Base-by-base conservation (phyloP, 37 sponge, comb jelly and placozoan species). In the Aphrocallistes beatrix region DNA sequence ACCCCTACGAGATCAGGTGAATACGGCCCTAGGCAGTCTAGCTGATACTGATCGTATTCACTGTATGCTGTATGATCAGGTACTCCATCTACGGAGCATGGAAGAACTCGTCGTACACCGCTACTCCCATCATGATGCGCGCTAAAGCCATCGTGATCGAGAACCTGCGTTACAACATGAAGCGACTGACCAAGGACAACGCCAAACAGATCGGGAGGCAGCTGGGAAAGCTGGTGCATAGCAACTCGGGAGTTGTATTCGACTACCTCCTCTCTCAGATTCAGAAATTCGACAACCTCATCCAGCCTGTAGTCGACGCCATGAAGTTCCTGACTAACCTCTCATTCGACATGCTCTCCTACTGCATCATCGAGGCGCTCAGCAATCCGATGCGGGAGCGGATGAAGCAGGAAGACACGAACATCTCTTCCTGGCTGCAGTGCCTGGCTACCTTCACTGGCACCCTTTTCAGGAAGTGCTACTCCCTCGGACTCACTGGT, bases 101-200 rank as follows among this genome's bases (percentile, higher is more conserved):
- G 99, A 98, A 98, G 93, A 95, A 93, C 81, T 51, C 85, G 13
- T 83, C 87, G 17, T 98, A 95, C 48, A 86, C 87, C 39, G 38
- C 38, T 17, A 88, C 93, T 39, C 94, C 94, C 0, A 82, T 85
- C 25, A 85, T 98, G 82, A 85, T 94, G 50, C 85, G 87, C 37
- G 89, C 90, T n/a, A 90, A 87, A 38, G 90, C 94, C 10, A 83
- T 87, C 34, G 92, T 88, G 23, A 82, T 98, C 48, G 86, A 69
- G 81, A 86, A 85, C 37, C 91, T 91, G 0, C 85, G 83, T 23
- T 94, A 94, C 89, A 90, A 92, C 37, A 96, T 94, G 95, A 96
- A 96, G 94, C 95, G 99, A 1, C 84, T 98, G 9, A 94, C 99
- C 23, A 95, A 95, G 84, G 99, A 98, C 83, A 98, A 95, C 39